These are phyloP conservation scores for Columba janthina DNA, from an alignment of 2,113 vertebrate genomes.

Conservation along the genomic window DNA sequence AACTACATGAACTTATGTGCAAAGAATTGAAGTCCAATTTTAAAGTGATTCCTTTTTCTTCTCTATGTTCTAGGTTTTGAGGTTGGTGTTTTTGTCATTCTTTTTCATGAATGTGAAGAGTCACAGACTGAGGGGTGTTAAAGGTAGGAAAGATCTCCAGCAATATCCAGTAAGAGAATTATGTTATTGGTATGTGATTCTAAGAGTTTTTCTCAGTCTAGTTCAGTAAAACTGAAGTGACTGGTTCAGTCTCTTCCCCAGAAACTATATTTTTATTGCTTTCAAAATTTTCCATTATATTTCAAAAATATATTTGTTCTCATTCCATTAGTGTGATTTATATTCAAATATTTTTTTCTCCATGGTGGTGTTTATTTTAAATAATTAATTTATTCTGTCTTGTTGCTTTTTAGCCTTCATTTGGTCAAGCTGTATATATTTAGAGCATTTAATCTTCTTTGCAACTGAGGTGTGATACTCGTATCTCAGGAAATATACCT, in stretches of 20 bases:
- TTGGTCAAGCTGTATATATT: neutral
- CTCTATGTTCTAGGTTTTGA: neutral
- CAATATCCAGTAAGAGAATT: neutral
- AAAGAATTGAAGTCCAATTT: neutral
- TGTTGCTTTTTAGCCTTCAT: neutral
- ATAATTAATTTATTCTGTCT: neutral
- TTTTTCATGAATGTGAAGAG: neutral
- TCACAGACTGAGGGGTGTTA: neutral
- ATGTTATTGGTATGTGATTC: neutral
- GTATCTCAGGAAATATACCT: neutral
- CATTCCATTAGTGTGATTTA: neutral
- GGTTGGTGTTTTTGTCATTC: neutral
- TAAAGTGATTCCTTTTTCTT: neutral
- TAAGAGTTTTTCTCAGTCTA: neutral
- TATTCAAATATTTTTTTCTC: neutral
- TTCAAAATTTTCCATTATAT: neutral
- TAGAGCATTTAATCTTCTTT: neutral
- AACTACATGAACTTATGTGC: neutral
- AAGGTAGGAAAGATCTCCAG: neutral
- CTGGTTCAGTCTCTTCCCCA: neutral
- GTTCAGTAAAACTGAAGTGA: neutral
- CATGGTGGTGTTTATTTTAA: neutral
- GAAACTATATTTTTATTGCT: neutral
- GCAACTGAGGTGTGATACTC: neutral
- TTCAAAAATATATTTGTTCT: neutral